phyloP scores from a whole-genome alignment of 2,797 vertebrate species.

The Spea hammondii region DNA sequence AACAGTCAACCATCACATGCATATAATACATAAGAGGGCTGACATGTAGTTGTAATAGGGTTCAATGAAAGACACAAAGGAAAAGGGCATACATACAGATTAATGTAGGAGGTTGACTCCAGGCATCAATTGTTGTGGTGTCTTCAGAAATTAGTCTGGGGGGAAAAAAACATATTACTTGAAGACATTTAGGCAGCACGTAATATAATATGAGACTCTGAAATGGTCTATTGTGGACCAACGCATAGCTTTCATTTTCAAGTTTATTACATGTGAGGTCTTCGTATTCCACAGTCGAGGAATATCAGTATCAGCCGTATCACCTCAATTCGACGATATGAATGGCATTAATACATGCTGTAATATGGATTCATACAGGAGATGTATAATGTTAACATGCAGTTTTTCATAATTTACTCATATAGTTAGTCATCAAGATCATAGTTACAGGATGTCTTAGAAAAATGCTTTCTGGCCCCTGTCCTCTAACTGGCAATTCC shows the following conservation, averaged over 20 bases:
- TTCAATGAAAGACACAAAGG: background rate
- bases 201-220: background rate
- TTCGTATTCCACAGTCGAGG: too few relatives aligned
- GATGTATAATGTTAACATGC: too few relatives aligned
- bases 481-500: too few relatives aligned
- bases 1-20: too few relatives aligned
- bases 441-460: too few relatives aligned
- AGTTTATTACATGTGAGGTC: too few relatives aligned
- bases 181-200: slow-evolving; percentile 3
- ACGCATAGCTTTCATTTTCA: background rate
- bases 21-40: too few relatives aligned
- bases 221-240: slow-evolving; percentile 20
- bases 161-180: slow-evolving; percentile 27
- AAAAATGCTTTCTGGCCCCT: too few relatives aligned
- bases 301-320: too few relatives aligned
- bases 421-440: too few relatives aligned
- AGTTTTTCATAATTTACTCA: too few relatives aligned
- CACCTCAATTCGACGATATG: too few relatives aligned
- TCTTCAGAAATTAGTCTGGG: slow-evolving; percentile 37
- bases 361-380: background rate
- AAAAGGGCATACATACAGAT: slow-evolving; percentile 30
- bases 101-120: slow-evolving; percentile 31
- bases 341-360: background rate
- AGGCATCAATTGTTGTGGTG: slow-evolving; percentile 25
- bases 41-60: background rate